Base-by-base conservation (phyloP, 2,888 invertebrate species). In the Bimastos eiseni region DNA sequence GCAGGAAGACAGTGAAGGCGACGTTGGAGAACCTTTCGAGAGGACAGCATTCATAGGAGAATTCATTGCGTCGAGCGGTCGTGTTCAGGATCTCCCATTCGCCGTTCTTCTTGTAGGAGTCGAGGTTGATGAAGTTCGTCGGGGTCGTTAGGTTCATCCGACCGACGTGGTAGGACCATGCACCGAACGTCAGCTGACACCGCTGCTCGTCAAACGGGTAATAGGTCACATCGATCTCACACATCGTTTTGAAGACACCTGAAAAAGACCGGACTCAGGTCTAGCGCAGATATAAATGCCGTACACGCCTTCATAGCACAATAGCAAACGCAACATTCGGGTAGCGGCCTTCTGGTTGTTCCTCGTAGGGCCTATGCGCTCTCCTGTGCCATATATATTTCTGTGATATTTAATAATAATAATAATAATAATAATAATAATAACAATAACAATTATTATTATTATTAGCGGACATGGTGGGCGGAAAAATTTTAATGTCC, bases 141-240 rank as follows among this genome's bases (percentile, higher is more conserved):
- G 90, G 89, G 83, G 91, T 92, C 34, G 92, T 92, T 70, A 93
- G 90, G 91, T 93, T 93, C 93, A 93, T 93, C 88, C 92, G 92
- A 41, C 89, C 90, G 24, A 92, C 92, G 91, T 93, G 92, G 91
- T 93, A 93, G 6, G 92, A 92, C 93, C 93, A 92, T 38, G 92
- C 92, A 21, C 92, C 92, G 88, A 92, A 92, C 49, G 90, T 90
- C 89, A 92, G 89, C 84, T 92, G 91, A 88, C 92, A 92, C 11
- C 90, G 86, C 89, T 93, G 93, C 33, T 92, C 92, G 86, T 93
- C 93, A 90, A 93, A 93, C 13, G 93, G 93, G 90, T 92, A 93
- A 91, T 92, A 92, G n/a, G 93, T 93, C 91, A 93, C 93, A 90
- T 93, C 93, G n/a, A 93, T 93, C 88, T 91, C 91, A 88, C 93